Evolutionary conservation across 2,888 invertebrate genomes (phyloP), one percentile per base, ranked within the genome.

Genomic region (Ypsolopha sequella): DNA sequence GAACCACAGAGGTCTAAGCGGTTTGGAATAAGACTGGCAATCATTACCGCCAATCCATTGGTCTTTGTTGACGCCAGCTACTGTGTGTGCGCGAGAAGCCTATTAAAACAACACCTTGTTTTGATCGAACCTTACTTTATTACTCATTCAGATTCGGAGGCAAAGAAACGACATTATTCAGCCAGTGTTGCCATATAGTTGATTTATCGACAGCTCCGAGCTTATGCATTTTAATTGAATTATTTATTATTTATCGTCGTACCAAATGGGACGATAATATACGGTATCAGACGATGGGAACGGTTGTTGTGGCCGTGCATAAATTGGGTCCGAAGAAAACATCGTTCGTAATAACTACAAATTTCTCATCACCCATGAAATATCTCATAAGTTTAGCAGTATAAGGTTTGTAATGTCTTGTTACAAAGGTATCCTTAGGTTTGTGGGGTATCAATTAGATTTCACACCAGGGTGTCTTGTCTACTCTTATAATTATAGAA

Each of bases 141-240:
- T 43, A n/a, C n/a, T 11, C 43, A 43, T 43, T 43, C 11, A 24
- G n/a, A 14, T 48, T 11, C 34, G 1, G 34, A 9, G 48, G 38
- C 48, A 48, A 14, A 36, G 36, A 7, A 11, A 36, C 7, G 39
- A 13, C 43, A 7, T 36, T 43, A 50, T 50, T 43, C 35, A 34
- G 50, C 50, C 41, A 34, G 35, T 6, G 11, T 9, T 13, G 36
- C n/a, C 24, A 33, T 24, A 10, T 14, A 39, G 47, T 3, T 48
- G 48, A 48, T 52, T 41, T 48, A 48, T 52, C 36, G 14, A 41
- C 38, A 41, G 35, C 43, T 35, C 41, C 13, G 13, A 11, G 48
- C 14, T 43, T 43, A 48, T 48, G 52, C 49, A 52, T 52, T 48
- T 49, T 52, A 52, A 52, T 52, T 52, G 49, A 52, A 52, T 52